Conservation (phyloP, 1,140 invertebrate genomes). For the Aphaenogaster rudis region DNA sequence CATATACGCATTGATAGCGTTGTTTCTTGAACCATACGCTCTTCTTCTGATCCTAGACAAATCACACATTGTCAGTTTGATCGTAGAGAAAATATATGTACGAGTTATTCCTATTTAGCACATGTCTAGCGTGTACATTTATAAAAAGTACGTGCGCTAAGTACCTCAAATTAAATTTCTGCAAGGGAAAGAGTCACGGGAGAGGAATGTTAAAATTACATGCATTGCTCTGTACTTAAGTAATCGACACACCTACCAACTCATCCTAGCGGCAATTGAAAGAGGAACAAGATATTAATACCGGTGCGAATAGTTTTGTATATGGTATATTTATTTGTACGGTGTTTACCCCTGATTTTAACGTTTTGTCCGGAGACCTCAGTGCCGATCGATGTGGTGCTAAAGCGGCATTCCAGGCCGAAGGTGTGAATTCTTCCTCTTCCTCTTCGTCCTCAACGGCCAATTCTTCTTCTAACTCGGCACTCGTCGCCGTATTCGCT, state of each 20-base stretch:
- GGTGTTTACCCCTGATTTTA: conserved; percentile 83
- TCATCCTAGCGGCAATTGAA: conserved; percentile 83
- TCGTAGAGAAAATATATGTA: conserved; percentile 20
- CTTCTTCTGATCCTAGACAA: conserved; percentile 87
- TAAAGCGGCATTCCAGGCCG: conserved; percentile 88
- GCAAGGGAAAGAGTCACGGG: conserved; percentile 65
- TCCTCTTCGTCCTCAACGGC: conserved; percentile 85
- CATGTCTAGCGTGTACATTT: conserved; percentile 50
- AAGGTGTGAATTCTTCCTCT: conserved; percentile 88
- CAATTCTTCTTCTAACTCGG: conserved; percentile 78
- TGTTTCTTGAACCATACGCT: conserved; percentile 93
- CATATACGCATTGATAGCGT: conserved; percentile 93
- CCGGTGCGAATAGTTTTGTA: conserved; percentile 9
- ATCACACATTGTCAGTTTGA: conserved; percentile 58
- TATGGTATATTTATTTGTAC: conserved; percentile 5
- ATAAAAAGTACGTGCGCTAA: conserved; percentile 66
- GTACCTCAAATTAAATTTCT: conserved; percentile 75
- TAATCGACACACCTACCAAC: conserved; percentile 81
- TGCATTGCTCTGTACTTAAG: conserved; percentile 61
- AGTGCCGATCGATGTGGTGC: conserved; percentile 88
- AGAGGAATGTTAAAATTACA: conserved; percentile 69
- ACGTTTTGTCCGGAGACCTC: conserved; percentile 86
- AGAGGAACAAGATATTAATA: conserved; percentile 69
- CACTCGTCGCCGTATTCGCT: conserved; percentile 80
- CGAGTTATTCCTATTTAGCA: conserved; percentile 55